Percentiles rank a stretch among this genome's conserved stretches.
Evolutionary conservation across 2,888 invertebrate species (phyloP).

Genomic region (Lochmaea capreae): DNA sequence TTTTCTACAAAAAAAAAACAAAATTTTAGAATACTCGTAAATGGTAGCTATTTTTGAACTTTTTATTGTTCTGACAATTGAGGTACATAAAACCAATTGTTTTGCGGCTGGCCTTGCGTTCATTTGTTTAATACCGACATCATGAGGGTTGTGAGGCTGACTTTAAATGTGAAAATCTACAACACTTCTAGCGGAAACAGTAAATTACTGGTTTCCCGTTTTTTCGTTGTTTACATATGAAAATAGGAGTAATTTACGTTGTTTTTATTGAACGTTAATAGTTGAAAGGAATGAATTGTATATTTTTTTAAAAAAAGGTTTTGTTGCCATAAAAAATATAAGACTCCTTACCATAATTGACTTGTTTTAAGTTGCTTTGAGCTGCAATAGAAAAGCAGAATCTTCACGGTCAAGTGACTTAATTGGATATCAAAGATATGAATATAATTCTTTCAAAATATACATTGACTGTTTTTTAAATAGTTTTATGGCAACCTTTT

Average conservation of each 20-base stretch:
- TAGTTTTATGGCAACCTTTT: no score
- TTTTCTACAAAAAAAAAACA: background rate
- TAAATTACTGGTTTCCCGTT: constrained; percentile 23
- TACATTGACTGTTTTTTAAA: no score
- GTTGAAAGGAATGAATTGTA: background rate
- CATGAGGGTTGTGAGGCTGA: constrained; percentile 19
- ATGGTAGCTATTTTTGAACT: constrained; percentile 1
- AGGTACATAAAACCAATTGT: constrained; percentile 26
- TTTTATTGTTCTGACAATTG: constrained; percentile 17
- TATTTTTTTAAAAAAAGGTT: background rate
- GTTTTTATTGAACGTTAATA: background rate
- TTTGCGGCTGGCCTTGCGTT: constrained; percentile 15
- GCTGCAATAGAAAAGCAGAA: no score
- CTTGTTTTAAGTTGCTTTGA: no score
- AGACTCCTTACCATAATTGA: no score
- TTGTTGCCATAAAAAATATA: no score
- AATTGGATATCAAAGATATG: no score
- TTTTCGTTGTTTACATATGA: constrained; percentile 26
- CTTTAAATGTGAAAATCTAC: constrained; percentile 24
- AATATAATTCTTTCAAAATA: no score
- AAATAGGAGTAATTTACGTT: constrained; percentile 16
- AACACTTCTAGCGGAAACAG: constrained; percentile 17
- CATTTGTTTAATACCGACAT: constrained; percentile 25
- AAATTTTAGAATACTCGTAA: background rate
- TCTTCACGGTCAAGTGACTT: no score